phyloP scores from a whole-genome alignment of 2,888 invertebrate species.

The Mimas tiliae region DNA sequence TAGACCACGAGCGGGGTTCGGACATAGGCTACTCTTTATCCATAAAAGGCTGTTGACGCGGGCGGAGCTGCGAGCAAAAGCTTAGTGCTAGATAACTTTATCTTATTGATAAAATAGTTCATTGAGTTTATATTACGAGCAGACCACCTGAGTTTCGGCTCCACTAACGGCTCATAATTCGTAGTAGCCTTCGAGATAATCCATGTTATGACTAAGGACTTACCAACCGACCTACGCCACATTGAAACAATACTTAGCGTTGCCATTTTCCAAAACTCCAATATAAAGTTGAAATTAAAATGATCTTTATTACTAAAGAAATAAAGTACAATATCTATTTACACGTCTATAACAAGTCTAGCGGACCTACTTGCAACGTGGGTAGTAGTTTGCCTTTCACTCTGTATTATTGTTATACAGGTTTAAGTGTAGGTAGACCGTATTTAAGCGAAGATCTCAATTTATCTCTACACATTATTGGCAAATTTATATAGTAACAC shows the following conservation, averaged over 20 bases:
- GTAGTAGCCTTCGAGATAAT: conserved; percentile 5
- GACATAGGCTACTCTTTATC: no score
- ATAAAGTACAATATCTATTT: conserved; percentile 52
- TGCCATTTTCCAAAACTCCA: conserved; percentile 45
- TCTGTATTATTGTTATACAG: conserved; percentile 54
- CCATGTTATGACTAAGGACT: conserved; percentile 40
- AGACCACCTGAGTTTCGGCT: conserved; percentile 27
- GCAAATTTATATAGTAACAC: conserved; percentile 10
- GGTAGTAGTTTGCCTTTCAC: conserved; percentile 77
- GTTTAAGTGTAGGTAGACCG: conserved; percentile 30
- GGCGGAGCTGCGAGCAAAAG: no score
- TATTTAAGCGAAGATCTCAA: conserved; percentile 33
- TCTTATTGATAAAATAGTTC: background rate
- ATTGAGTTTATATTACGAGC: background rate
- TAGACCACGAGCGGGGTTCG: no score
- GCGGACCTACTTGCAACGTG: conserved; percentile 53
- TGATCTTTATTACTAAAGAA: conserved; percentile 42
- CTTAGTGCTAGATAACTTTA: background rate
- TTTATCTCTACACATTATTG: conserved; percentile 31
- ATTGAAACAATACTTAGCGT: conserved; percentile 46
- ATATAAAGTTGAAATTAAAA: conserved; percentile 36
- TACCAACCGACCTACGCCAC: conserved; percentile 39
- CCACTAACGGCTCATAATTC: background rate
- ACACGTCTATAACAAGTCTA: conserved; percentile 40
- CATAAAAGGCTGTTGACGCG: no score